Evolutionary conservation across 2,113 vertebrate genomes (phyloP), one percentile per base, ranked within the genome.

Genomic region (Phodopus roborovskii): DNA sequence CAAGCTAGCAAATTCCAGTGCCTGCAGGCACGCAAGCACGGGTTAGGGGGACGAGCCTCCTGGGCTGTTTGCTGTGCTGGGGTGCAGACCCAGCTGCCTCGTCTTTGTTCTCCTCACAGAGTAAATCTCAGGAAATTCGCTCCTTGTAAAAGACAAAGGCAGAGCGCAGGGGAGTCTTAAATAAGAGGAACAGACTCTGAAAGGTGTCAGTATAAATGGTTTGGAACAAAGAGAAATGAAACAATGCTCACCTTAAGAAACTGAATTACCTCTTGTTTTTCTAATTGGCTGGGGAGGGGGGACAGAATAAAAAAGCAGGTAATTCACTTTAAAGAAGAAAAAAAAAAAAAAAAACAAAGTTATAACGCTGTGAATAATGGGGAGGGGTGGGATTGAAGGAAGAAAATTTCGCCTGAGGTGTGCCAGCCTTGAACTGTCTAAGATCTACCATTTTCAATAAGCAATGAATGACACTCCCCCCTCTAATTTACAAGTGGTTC

Each of bases 161-260:
- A 9, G 60, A 96, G 77, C 91, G 88, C 92, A 98, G 73, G 94
- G 94, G 74, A 97, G 60, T 92, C 93, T 97, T 97, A 96, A 96
- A 96, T 33, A 94, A 95, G 90, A 98, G 73, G 95, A 98, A 95
- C 36, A 92, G 82, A 96, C 94, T 95, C 92, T 98, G 97, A 98
- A 98, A 98, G 94, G 83, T 98, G 95, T 98, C 94, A 96, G 93
- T 96, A 88, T 97, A 94, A 97, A 88, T 95, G 94, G 93, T 96
- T 97, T 98, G 94, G 95, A 97, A 96, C 96, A 97, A 98, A 98
- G 92, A 79, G 97, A 98, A 97, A 97, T 88, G 96, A 98, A 98
- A 86, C 82, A 95, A 16, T 96, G 73, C 88, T 97, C 95, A 96
- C 77, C 96, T 79, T 95, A 78, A 96, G 86, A 92, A 93, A 94